Percentiles rank a stretch among this genome's conserved stretches.
Conservation (phyloP, 2,113 vertebrate species). For the Bostrychus sinensis region DNA sequence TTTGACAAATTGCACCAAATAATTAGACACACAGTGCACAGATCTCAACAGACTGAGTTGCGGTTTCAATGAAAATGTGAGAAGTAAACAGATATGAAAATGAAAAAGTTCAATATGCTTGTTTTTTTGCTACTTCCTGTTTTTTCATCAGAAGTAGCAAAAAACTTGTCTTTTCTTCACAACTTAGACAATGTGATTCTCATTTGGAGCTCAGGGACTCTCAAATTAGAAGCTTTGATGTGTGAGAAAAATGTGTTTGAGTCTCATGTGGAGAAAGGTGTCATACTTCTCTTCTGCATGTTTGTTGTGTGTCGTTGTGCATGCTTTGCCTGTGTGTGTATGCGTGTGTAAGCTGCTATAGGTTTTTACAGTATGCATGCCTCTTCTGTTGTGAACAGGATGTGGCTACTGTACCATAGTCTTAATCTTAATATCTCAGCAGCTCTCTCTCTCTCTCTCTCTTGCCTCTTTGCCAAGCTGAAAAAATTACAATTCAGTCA, state of each 20-base stretch:
- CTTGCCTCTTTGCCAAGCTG: constrained; percentile 24
- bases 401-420: constrained; percentile 74
- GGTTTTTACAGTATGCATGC: constrained; percentile 35
- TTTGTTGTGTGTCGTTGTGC: constrained; percentile 27
- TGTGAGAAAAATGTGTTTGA: constrained; percentile 69
- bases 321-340: constrained; percentile 8
- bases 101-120: constrained; percentile 30
- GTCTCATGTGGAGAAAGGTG: constrained; percentile 68
- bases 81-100: constrained; percentile 31
- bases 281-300: constrained; percentile 48
- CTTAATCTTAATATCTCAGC: constrained; percentile 71
- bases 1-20: constrained; percentile 5
- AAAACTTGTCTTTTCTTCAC: constrained; percentile 47
- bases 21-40: neutral
- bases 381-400: constrained; percentile 73
- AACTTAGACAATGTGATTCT: constrained; percentile 62
- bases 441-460: neutral
- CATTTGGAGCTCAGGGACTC: constrained; percentile 62
- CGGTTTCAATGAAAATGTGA: constrained; percentile 1
- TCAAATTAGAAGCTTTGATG: constrained; percentile 75
- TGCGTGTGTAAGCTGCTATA: neutral
- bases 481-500: constrained; percentile 36
- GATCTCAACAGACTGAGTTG: constrained; percentile 12
- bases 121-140: constrained; percentile 41
- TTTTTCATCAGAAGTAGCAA: constrained; percentile 42